Evolutionary conservation across 2,888 invertebrate species (phyloP).

Genomic region (Mycalesis mineus): DNA sequence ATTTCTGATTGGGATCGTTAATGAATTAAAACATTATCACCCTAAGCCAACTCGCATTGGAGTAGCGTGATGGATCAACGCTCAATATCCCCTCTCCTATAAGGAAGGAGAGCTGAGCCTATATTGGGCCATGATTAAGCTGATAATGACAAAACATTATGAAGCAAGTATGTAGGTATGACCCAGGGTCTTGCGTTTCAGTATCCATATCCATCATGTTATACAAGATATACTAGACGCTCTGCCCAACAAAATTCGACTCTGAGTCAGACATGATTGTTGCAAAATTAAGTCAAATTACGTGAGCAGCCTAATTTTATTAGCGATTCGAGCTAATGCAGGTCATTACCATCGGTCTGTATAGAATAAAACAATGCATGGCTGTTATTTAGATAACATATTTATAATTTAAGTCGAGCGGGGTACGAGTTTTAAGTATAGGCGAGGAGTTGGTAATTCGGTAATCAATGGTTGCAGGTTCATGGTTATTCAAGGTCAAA

Average conservation of each 20-base stretch:
- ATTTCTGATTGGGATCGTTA: no score
- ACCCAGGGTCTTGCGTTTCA: no score
- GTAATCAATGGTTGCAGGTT: constrained; percentile 71
- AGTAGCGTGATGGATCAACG: no score
- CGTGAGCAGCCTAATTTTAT: constrained; percentile 69
- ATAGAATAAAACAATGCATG: constrained; percentile 64
- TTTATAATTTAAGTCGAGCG: constrained; percentile 75
- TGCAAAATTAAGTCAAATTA: constrained; percentile 71
- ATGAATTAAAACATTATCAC: no score
- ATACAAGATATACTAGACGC: no score
- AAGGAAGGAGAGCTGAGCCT: no score
- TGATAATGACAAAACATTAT: no score
- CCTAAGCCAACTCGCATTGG: no score
- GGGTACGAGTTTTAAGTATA: constrained; percentile 66
- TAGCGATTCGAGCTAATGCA: constrained; percentile 68
- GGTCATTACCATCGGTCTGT: constrained; percentile 62
- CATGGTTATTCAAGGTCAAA: constrained; percentile 63
- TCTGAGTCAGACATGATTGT: constrained; percentile 66
- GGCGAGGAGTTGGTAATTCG: constrained; percentile 69
- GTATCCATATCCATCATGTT: no score
- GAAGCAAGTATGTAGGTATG: no score
- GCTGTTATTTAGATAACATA: constrained; percentile 75
- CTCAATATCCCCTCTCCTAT: no score
- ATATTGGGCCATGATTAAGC: no score
- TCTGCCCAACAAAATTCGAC: constrained; percentile 19